A percentile compares a stretch with the other conserved stretches of the same genome.
phyloP scores from a whole-genome alignment of 2,113 vertebrate species.

The Uria aalge region DNA sequence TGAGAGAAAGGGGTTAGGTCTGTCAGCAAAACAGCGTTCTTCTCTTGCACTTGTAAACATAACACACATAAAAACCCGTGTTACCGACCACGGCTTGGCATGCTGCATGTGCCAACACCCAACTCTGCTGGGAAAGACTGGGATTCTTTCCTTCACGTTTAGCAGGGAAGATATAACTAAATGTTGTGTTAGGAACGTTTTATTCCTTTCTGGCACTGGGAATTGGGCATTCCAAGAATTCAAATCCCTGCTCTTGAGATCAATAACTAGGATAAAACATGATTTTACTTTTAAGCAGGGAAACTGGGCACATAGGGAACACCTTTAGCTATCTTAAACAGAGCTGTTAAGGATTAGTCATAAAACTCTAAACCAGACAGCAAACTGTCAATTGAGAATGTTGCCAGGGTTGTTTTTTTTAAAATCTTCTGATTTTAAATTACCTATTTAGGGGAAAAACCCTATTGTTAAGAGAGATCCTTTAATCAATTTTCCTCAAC shows the following conservation, averaged over 20 bases:
- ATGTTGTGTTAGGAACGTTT: background rate
- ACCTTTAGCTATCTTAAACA: background rate
- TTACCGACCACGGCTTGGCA: fast-evolving
- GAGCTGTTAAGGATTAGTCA: background rate
- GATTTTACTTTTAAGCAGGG: background rate
- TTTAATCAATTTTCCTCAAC: background rate
- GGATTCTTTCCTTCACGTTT: background rate
- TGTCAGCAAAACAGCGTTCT: background rate
- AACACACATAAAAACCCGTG: fast-evolving
- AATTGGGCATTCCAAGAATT: background rate
- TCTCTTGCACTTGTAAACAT: background rate
- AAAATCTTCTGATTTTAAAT: background rate
- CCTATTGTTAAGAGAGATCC: background rate
- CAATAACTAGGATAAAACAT: background rate
- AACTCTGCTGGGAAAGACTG: background rate
- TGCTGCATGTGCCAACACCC: fast-evolving
- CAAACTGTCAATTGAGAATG: background rate
- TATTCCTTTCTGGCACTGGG: background rate
- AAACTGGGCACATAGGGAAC: background rate
- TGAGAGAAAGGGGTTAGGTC: background rate
- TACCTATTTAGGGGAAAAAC: background rate
- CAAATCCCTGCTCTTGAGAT: background rate
- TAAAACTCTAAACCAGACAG: background rate
- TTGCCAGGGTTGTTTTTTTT: background rate
- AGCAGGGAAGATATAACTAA: background rate